A percentile compares a stretch with the other conserved stretches of the same genome.
These are phyloP conservation scores for Elegia similella DNA, from an alignment of 2,888 invertebrate genomes.

Conservation along the genomic window DNA sequence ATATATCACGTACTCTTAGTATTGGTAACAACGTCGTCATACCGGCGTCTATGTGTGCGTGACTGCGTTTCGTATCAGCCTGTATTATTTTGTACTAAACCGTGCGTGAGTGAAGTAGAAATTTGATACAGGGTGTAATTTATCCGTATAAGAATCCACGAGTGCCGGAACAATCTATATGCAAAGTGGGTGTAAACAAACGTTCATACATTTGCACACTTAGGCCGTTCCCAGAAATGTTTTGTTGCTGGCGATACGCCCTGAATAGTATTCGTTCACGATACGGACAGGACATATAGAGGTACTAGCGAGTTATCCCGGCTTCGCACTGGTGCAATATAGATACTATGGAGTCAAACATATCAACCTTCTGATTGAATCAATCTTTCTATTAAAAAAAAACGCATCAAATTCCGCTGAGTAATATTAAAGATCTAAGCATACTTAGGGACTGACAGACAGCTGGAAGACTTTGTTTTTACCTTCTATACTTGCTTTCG, in stretches of 20 bases:
- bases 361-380: too few species aligned
- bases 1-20: too few species aligned
- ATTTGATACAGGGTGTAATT: constrained; percentile 42
- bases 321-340: too few species aligned
- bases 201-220: constrained; percentile 40
- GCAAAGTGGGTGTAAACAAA: constrained; percentile 64
- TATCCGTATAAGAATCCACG: constrained; percentile 62
- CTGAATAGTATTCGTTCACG: constrained; percentile 4
- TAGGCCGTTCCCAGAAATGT: constrained; percentile 10
- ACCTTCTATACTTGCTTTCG: too few species aligned
- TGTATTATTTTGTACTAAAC: background rate
- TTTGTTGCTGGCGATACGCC: background rate
- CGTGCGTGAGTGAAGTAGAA: constrained; percentile 17
- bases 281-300: background rate
- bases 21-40: too few species aligned
- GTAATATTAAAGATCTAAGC: too few species aligned
- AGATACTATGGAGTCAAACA: too few species aligned
- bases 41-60: background rate
- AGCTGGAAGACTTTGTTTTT: too few species aligned
- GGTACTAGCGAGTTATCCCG: too few species aligned
- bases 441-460: too few species aligned
- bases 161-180: constrained; percentile 59
- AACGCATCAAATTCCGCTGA: too few species aligned
- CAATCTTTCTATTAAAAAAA: too few species aligned
- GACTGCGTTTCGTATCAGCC: background rate